Base-by-base conservation (phyloP, 2,797 vertebrate species). In the Saguinus oedipus region DNA sequence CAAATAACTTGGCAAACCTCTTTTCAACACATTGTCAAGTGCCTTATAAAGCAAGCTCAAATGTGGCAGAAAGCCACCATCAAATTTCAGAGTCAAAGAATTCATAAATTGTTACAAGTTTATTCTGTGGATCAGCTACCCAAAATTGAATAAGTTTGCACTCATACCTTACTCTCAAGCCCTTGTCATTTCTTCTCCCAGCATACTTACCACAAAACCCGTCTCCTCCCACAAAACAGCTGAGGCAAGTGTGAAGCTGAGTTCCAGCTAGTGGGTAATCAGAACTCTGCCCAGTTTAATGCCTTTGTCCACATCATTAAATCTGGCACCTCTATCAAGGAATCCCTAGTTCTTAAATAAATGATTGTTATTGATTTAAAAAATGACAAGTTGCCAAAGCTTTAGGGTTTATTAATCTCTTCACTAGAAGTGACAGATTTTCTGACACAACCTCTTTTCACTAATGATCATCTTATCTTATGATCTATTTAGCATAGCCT, bases 1-100 rank as follows among this genome's bases (percentile, higher is more conserved):
- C 88, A 95, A 95, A 95, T 93, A 95, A 96, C 93, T 94, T 85
- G 82, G 95, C 94, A 97, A 95, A 93, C 59, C 91, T 89, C 89
- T 95, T 92, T 96, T 93, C 82, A 96, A 81, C 84, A 88, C 88
- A 48, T 94, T 93, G 93, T 90, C 97, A 97, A 97, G 90, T 96
- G 76, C 48, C 48, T 95, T 81, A 96, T 81, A 96, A 96, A 95
- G 90, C 79, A 95, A 94, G 83, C 80, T 94, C 70, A 93, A 94
- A 92, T 72, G 86, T 93, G 90, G 92, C 91, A 94, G 95, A 91
- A 87, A 97, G 89, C 83, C 91, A 94, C 74, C 75, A 59, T 39
- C 57, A 11, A 94, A 76, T 94, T 96, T 96, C 88, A 97, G 90
- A 95, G 64, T 96, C 59, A 79, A 91, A 70, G 68, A 96, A 96